Base-by-base conservation (phyloP, 1,140 invertebrate genomes). In the Pteromalus puparum region DNA sequence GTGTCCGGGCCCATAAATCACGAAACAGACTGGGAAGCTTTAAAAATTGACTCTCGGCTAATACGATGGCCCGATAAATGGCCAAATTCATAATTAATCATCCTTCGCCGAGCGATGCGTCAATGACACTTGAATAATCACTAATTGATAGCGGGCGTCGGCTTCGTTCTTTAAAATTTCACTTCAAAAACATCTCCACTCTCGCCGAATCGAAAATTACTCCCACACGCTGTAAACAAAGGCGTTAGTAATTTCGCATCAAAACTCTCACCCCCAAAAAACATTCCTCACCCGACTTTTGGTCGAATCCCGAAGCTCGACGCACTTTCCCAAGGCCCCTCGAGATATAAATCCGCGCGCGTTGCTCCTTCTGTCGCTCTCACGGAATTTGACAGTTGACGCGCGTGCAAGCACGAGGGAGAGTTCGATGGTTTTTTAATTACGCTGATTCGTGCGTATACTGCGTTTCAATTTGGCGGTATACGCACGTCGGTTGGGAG, bases 381-480 rank as follows among this genome's bases (percentile, higher is more conserved):
- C 53, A 13, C 26, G 26, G 26, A 83, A 78, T 72, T 83, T 83
- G 75, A 83, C 75, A 83, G 75, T 61, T 83, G 75, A 83, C 38
- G 48, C 30, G 9, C 15, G 48, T 12, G 0, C 30, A 4, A 2
- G 26, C 12, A 6, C 18, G 26, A 34, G 38, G 26, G 70, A 18
- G 12, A 28, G 30, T 21, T 53, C 81, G 76, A 83, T 80, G 70
- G 28, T 80, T 78, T 83, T 84, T 78, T 77, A 84, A 84, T 84
- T 79, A 80, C 38, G 46, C 30, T 79, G 76, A 73, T 84, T 84
- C 21, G 42, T 34, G 30, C 68, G 34, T 24, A 77, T 18, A 34
- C 75, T 7, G 21, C 46, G 6, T 77, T 77, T 61, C 26, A 21
- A 77, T 76, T 48, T 15, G 38, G 1, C 7, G 7, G 70, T 30